phyloP scores from a whole-genome alignment of 2,113 vertebrate species.

The Cochlearius cochlearius region DNA sequence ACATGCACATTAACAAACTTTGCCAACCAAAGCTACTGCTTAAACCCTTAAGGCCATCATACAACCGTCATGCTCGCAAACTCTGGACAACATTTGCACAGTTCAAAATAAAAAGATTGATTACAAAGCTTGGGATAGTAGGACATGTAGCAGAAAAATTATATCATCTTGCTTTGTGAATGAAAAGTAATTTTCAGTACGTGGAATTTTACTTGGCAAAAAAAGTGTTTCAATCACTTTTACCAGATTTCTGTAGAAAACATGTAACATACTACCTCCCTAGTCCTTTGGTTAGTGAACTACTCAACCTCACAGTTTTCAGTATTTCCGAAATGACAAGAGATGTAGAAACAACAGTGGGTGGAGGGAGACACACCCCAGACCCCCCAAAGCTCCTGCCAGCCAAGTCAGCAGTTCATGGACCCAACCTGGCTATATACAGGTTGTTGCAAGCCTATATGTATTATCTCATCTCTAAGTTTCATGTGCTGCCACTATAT shows the following conservation, averaged over 20 bases:
- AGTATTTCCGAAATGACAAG: background rate
- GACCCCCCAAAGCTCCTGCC: background rate
- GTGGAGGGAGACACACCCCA: background rate
- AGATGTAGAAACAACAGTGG: background rate
- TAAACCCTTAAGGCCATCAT: background rate
- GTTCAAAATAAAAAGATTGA: background rate
- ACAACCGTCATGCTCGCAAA: background rate
- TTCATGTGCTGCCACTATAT: background rate
- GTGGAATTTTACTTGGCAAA: background rate
- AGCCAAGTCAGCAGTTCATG: background rate
- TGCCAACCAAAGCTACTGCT: background rate
- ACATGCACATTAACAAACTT: background rate
- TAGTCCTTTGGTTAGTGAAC: background rate
- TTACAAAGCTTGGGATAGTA: background rate
- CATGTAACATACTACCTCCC: background rate
- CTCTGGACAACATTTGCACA: background rate
- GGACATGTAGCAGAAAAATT: background rate
- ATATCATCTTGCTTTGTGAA: background rate
- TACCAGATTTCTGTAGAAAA: background rate
- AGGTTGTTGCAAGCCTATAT: background rate
- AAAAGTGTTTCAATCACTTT: background rate
- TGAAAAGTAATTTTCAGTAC: background rate
- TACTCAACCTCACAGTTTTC: background rate
- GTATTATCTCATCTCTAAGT: background rate
- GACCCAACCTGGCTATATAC: rapidly evolving